phyloP scores from a whole-genome alignment of 2,113 vertebrate species.

The Pteruthius melanotis region DNA sequence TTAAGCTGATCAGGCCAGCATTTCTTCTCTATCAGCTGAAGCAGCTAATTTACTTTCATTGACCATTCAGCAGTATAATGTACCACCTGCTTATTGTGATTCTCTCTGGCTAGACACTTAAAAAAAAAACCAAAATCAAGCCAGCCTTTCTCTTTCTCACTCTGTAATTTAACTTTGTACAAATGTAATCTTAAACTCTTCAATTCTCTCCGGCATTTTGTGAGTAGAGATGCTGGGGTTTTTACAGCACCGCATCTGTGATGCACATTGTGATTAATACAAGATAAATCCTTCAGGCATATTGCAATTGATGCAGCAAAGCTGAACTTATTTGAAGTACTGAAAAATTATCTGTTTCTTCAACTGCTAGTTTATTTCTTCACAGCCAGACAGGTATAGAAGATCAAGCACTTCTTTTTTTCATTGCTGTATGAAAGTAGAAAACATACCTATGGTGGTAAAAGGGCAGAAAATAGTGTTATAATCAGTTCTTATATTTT shows the following conservation, averaged over 20 bases:
- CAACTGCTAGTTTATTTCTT: conserved; percentile 19
- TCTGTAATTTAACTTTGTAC: conserved; percentile 55
- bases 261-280: conserved; percentile 38
- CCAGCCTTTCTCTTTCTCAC: neutral
- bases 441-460: neutral
- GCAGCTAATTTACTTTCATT: conserved; percentile 78
- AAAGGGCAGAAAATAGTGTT: neutral
- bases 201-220: conserved; percentile 15
- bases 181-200: conserved; percentile 57
- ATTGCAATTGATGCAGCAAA: conserved; percentile 31
- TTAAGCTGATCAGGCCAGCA: conserved; percentile 60
- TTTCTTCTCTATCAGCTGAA: conserved; percentile 67
- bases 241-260: conserved; percentile 44
- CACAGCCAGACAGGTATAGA: conserved; percentile 8
- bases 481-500: neutral
- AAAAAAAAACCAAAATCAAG: neutral
- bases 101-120: conserved; percentile 24
- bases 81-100: conserved; percentile 69
- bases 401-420: neutral
- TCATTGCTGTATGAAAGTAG: neutral
- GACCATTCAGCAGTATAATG: conserved; percentile 70
- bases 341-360: conserved; percentile 2
- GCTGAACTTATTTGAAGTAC: conserved; percentile 28
- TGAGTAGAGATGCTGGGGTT: neutral
- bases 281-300: conserved; percentile 25